Evolutionary conservation across 2,797 vertebrate genomes (phyloP), one percentile per base, ranked within the genome.

Genomic region (Gastrophryne carolinensis): DNA sequence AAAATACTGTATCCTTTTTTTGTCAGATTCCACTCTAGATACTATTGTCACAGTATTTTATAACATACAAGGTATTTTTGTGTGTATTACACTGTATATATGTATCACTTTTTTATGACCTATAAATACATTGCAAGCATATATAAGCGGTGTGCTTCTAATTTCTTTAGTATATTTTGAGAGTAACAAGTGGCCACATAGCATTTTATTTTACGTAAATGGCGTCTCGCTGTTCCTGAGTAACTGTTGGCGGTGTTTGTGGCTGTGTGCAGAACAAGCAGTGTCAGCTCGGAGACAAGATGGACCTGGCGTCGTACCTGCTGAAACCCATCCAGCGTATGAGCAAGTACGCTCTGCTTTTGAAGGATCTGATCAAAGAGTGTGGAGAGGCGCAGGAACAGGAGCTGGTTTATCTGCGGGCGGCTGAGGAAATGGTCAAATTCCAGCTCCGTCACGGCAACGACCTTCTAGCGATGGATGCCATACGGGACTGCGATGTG

Each of bases 321-420:
- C 84, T 94, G 65, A 94, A 93, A 65, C 92, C 92, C 53, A 90
- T 93, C 79, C 92, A 94, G 80, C 85, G 91, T 60, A 92, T 93
- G 91, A 91, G 91, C 85, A 94, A 93, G 75, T 94, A 94, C 0
- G 90, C 89, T 0, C 80, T 93, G 19, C 87, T 94, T 13, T 85
- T 94, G 26, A 92, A 91, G 77, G 91, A 93, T 79, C 87, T 94
- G 74, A 88, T 86, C 4, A 87, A 87, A 81, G 87, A 91, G 74
- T 91, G 90, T 1, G 84, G 80, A 0, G 87, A 90, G 80, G 87
- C 87, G 0, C 85, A 89, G 0, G 83, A 84, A 27, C 91, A 87
- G 72, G 84, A 83, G 81, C 75, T 83, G 19, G 41, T 13, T 4
- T 77, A 80, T 61, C 88, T 94, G 49, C 81, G 61, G 9, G 90